Evolutionary conservation across 1,140 invertebrate species (phyloP), one percentile per base, ranked within the genome.

Genomic region (Neodiprion pinetum): DNA sequence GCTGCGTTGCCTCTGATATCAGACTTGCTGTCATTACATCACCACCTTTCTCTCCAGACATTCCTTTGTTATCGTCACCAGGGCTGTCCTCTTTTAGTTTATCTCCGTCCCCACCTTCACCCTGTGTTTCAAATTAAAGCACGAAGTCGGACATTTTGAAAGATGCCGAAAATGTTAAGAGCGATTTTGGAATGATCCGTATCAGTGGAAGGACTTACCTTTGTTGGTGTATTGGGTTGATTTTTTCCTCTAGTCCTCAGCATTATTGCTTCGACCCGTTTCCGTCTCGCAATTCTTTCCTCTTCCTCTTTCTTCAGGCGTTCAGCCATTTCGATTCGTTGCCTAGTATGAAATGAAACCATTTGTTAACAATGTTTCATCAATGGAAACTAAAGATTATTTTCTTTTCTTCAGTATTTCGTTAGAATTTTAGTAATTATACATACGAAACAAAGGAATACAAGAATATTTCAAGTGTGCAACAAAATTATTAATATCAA

Each of bases 211-310:
- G 5, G n/a, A 3, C 23, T 75, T 82, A 88, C 87, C 84, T 87
- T 88, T 17, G 81, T 76, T 10, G 91, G 88, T 70, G 90, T 90
- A 78, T 88, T 89, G n/a, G 86, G 81, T 78, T 90, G 88, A 80
- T 90, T 91, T 77, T 90, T 93, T 72, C 92, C 93, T 76, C 95
- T 90, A 68, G 95, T 96, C 80, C 95, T 89, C 53, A 91, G 89
- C 95, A 96, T 96, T 77, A 96, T 96, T 67, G 94, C 94, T 86
- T 96, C 95, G 3, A 96, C 94, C 71, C 95, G 90, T 84, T 93
- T 95, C 69, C 94, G 91, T 79, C 95, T 90, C 67, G 92, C 93
- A 80, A 94, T 91, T 77, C 95, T 87, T 81, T 95, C 95, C 83
- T 94, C 94, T 81, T 96, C 95, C 86, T 96, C 95, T 77, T 93